Conservation (phyloP, 2,113 vertebrate genomes). For the Himantopus leucocephalus region DNA sequence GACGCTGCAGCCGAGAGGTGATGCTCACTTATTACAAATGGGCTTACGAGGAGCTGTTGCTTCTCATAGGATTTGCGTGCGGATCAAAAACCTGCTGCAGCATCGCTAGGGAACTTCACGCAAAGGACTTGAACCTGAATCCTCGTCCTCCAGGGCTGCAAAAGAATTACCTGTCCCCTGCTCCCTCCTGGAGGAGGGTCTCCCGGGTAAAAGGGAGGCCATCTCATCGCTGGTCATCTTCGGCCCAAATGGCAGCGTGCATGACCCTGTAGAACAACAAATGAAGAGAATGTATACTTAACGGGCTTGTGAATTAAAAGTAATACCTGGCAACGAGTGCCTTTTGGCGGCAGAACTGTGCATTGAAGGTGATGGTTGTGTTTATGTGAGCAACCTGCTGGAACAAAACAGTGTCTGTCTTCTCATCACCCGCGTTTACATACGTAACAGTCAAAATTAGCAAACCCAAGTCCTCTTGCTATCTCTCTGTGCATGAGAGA, state of each 20-base stretch:
- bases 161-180: not conserved
- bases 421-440: not conserved
- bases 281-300: not conserved
- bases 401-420: not conserved
- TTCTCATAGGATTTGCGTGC: not conserved
- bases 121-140: not conserved
- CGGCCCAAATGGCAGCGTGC: not conserved
- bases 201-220: not conserved
- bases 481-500: not conserved
- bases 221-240: fast-evolving
- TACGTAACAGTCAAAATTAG: not conserved
- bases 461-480: not conserved
- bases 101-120: not conserved
- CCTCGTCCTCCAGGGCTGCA: fast-evolving
- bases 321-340: not conserved
- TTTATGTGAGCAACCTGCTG: not conserved
- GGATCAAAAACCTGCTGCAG: not conserved
- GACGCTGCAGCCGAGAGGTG: not conserved
- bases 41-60: not conserved
- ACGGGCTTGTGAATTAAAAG: not conserved
- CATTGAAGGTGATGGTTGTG: not conserved
- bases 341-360: not conserved
- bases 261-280: not conserved
- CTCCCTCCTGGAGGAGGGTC: not conserved
- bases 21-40: not conserved